These are phyloP conservation scores for Leptinotarsa juncta DNA, from an alignment of 2,888 invertebrate genomes.

Conservation along the genomic window DNA sequence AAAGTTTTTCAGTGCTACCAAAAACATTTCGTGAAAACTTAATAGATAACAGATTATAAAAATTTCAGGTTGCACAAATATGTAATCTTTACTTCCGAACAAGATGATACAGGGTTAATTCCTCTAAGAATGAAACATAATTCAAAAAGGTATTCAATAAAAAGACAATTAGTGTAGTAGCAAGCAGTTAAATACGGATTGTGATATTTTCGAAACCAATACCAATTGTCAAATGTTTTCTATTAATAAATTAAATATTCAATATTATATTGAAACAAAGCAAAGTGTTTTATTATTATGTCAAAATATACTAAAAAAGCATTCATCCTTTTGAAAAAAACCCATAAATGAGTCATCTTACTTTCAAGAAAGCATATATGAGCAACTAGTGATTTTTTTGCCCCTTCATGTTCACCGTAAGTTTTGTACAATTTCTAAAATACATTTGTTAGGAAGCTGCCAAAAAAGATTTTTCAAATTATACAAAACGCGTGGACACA, in stretches of 20 bases:
- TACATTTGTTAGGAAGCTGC: slow-evolving; percentile 2
- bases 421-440: neutral
- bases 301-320: neutral
- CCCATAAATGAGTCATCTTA: slow-evolving; percentile 9
- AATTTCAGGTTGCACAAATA: slow-evolving; percentile 44
- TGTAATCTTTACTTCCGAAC: neutral
- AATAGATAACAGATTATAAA: slow-evolving; percentile 53
- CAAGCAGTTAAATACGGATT: neutral
- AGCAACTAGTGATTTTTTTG: slow-evolving; percentile 3
- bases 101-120: slow-evolving; percentile 13
- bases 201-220: neutral
- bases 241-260: no score
- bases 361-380: neutral
- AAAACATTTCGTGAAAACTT: slow-evolving; percentile 55
- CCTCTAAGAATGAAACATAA: neutral
- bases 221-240: neutral
- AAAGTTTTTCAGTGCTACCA: slow-evolving; percentile 54
- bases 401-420: neutral
- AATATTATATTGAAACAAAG: no score
- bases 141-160: neutral
- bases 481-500: neutral
- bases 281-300: neutral
- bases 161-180: neutral
- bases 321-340: neutral
- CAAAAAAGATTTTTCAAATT: neutral